Conservation (phyloP, 2,888 invertebrate species). For the Lasioglossum leucozonium region DNA sequence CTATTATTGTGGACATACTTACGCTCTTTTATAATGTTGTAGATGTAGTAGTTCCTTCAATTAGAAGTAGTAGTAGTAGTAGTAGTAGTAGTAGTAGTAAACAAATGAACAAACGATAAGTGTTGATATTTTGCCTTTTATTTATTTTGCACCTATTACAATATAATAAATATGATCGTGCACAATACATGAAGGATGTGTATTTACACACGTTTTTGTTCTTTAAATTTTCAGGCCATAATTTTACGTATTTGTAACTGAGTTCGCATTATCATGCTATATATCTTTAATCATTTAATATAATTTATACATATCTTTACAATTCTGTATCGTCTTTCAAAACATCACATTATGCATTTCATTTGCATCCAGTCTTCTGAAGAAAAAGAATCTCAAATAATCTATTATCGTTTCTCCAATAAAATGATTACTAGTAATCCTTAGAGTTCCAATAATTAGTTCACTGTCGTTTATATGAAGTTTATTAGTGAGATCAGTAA, state of each 20-base stretch:
- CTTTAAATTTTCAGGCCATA: constrained; percentile 79
- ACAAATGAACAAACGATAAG: constrained; percentile 36
- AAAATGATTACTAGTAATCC: constrained; percentile 68
- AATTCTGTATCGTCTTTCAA: constrained; percentile 71
- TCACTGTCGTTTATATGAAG: constrained; percentile 59
- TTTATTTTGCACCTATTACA: constrained; percentile 82
- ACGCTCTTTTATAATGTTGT: constrained; percentile 22
- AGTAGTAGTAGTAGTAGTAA: not conserved
- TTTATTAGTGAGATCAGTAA: constrained; percentile 82
- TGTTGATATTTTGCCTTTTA: constrained; percentile 69
- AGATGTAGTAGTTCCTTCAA: not conserved
- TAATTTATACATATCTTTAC: constrained; percentile 80
- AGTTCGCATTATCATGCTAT: constrained; percentile 69
- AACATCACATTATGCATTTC: constrained; percentile 79
- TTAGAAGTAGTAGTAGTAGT: not conserved
- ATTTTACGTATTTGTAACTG: constrained; percentile 79
- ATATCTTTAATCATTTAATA: constrained; percentile 63
- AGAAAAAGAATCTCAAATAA: constrained; percentile 71
- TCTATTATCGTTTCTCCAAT: constrained; percentile 64
- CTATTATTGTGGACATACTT: constrained; percentile 35
- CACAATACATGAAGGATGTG: constrained; percentile 80
- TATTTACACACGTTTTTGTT: constrained; percentile 80
- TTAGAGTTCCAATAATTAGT: constrained; percentile 66
- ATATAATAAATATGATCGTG: constrained; percentile 83
- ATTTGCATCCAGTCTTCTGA: constrained; percentile 76